Evolutionary conservation across 2,888 invertebrate species (phyloP), one percentile per base, ranked within the genome.

Genomic region (Alviniconcha strummeri): DNA sequence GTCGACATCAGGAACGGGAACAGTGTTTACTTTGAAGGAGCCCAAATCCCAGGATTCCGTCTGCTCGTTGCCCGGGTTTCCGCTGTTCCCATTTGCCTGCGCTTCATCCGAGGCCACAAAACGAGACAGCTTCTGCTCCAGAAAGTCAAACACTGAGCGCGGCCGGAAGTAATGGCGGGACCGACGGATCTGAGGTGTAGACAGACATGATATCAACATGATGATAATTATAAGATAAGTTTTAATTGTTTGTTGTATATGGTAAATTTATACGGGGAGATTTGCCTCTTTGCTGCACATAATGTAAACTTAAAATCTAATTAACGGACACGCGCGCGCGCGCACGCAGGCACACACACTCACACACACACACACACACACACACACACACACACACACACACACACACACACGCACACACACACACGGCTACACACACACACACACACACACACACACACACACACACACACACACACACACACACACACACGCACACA

Each of bases 101-200:
- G 54, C 15, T 9, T 11, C 5, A 11, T 54, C 11, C 7, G 55
- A 54, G 54, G 54, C 13, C 5, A 52, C 15, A 6, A 8, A 8
- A 15, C 54, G 13, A 5, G 54, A 36, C 54, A 55, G 15, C 19
- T 57, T 77, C 11, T 57, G n/a, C 57, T 77, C 77, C 57, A 77
- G 77, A 2, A 77, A 60, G 57, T 57, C 57, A 19, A 77, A 77
- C n/a, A 19, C 55, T 6, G 77, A 77, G 19, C 77, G 77, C 56
- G 77, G 77, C 8, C 77, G 57, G 57, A 77, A 77, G 36, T 77
- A 57, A 57, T 56, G 5, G 9, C 57, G 56, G 0, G 57, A 6
- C 19, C 77, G 52, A 9, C 36, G 77, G 6, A 77, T 19, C 77
- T 77, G 55, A 7, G 8, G 69, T 7, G 6, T 6, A n/a, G n/a